Percentiles rank a stretch among this genome's conserved stretches.
Evolutionary conservation across 2,113 vertebrate genomes (phyloP).

Genomic region (Plecotus auritus): DNA sequence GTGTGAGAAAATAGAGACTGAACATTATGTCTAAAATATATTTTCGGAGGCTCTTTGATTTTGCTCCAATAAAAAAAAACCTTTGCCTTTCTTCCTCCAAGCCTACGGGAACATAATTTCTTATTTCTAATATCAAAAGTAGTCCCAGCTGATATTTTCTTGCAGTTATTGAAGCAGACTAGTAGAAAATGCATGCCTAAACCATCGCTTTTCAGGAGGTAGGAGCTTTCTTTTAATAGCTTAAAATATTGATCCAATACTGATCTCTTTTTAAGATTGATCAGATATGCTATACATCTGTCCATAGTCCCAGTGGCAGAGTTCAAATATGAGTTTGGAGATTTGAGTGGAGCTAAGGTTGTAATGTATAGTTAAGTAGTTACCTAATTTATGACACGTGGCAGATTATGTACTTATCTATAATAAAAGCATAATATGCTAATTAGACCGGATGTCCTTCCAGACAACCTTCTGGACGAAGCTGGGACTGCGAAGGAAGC

Average conservation of each 20-base stretch:
- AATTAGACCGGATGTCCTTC: no score
- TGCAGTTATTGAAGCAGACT: not conserved
- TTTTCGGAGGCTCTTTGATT: not conserved
- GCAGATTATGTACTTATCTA: not conserved
- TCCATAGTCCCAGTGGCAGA: not conserved
- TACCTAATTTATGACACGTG: not conserved
- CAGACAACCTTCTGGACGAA: no score
- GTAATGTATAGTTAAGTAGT: not conserved
- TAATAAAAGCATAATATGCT: no score
- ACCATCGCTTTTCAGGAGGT: not conserved
- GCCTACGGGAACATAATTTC: not conserved
- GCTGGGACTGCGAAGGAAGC: no score
- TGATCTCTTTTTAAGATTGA: not conserved
- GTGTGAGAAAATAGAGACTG: not conserved
- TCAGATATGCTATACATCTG: not conserved
- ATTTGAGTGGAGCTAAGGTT: slow-evolving; percentile 3
- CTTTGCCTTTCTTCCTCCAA: not conserved
- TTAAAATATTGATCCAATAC: not conserved
- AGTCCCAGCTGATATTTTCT: not conserved
- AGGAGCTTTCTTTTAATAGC: not conserved
- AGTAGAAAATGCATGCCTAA: not conserved
- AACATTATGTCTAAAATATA: not conserved
- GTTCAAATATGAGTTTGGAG: not conserved
- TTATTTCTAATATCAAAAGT: slow-evolving; percentile 11
- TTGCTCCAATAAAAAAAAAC: not conserved